Base-by-base conservation (phyloP, 2,113 vertebrate species). In the Podilymbus podiceps region DNA sequence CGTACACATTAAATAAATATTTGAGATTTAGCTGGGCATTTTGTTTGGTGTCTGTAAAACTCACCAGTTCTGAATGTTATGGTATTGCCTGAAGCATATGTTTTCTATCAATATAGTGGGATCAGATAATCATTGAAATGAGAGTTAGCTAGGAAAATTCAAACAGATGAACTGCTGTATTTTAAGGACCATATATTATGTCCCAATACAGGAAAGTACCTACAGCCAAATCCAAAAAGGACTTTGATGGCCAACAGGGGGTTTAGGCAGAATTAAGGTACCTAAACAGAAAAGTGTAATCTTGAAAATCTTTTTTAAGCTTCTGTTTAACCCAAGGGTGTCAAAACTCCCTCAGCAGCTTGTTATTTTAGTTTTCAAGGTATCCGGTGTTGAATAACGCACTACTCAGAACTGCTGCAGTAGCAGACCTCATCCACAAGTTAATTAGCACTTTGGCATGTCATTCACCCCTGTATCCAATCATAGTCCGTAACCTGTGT, bases 291-390 rank as follows among this genome's bases (percentile, higher is more conserved):
- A 76, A 91, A 90, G 5, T 18, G 4, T 79, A 62, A 90, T 38
- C 35, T 44, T 90, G 50, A 95, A 91, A 91, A 83, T 66, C 31
- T 53, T 82, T 91, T 40, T 75, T 46, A 64, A 89, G 49, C 42
- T 89, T 88, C 58, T 88, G 8, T 78, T 86, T 91, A 78, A 95
- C 67, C 28, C 50, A 85, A 68, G 14, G 17, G 23, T 88, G 72
- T 79, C 55, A 88, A 91, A 91, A 76, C 24, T 95, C 74, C 89
- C 87, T 82, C 2, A 1, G 59, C 87, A 94, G 35, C 71, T 95
- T 88, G 66, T 90, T 96, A 95, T 85, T 95, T 94, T 82, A 14
- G 13, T 96, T 93, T 90, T 85, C 55, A 78, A 75, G 79, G 68
- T 91, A 78, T 81, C 59, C 4, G 0, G n/a, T 92, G 59, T 88